Evolutionary conservation across 2,888 invertebrate genomes (phyloP).

Genomic region (Trisateles emortualis): DNA sequence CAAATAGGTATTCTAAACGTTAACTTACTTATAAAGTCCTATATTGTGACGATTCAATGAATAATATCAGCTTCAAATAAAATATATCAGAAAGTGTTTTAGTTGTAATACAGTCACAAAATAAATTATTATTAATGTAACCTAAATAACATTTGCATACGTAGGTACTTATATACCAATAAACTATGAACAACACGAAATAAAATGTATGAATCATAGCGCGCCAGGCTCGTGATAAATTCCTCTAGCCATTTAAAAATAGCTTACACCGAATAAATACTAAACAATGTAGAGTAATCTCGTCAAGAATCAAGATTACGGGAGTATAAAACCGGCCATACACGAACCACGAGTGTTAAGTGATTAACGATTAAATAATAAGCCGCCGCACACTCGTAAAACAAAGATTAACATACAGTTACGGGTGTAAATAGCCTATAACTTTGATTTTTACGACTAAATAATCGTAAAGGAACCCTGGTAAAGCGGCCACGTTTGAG

Average conservation of each 20-base stretch:
- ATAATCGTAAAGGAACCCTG: conserved; percentile 87
- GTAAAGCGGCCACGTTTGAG: conserved; percentile 64
- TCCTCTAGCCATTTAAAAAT: conserved; percentile 46
- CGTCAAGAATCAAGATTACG: conserved; percentile 51
- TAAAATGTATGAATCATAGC: conserved; percentile 41
- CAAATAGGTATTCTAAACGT: no score
- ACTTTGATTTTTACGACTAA: conserved; percentile 88
- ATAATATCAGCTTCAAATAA: conserved; percentile 12
- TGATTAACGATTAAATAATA: conserved; percentile 85
- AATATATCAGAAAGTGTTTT: conserved; percentile 8
- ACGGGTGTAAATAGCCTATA: conserved; percentile 86
- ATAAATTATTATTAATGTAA: conserved; percentile 26
- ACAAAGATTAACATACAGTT: conserved; percentile 87
- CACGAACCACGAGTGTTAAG: conserved; percentile 76
- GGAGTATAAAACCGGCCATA: conserved; percentile 67
- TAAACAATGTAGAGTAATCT: conserved; percentile 47
- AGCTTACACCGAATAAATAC: conserved; percentile 44
- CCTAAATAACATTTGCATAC: conserved; percentile 32
- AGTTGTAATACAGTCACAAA: conserved; percentile 18
- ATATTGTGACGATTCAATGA: neutral
- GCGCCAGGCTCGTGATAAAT: conserved; percentile 37
- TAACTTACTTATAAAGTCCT: no score
- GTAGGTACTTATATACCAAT: no score
- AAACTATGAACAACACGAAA: conserved; percentile 24
- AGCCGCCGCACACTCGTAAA: conserved; percentile 83